These are phyloP conservation scores for Dolichotis patagonum DNA, from an alignment of 2,113 vertebrate genomes.

Conservation along the genomic window DNA sequence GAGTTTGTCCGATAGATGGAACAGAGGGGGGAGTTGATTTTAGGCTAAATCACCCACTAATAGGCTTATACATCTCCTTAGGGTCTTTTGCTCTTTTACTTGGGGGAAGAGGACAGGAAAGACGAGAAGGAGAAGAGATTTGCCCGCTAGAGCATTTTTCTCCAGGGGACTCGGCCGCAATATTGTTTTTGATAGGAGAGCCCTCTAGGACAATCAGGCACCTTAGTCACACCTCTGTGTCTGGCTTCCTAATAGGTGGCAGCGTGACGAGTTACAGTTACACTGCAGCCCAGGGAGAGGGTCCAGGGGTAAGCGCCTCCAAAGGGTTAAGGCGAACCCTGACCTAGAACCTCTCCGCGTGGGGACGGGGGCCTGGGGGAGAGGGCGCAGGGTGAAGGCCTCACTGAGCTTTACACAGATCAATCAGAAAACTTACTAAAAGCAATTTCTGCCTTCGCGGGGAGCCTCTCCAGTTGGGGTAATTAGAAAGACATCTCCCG, in stretches of 20 bases:
- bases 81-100: background rate
- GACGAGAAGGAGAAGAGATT: background rate
- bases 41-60: background rate
- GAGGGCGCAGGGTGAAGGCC: background rate
- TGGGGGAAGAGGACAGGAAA: background rate
- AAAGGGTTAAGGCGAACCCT: too few relatives aligned
- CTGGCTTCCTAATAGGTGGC: conserved; percentile 6
- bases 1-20: conserved; percentile 31
- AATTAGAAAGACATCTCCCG: background rate
- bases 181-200: background rate
- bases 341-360: too few relatives aligned
- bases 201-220: background rate
- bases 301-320: too few relatives aligned
- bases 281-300: too few relatives aligned
- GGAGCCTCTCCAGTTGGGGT: too few relatives aligned
- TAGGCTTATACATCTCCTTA: background rate
- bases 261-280: too few relatives aligned
- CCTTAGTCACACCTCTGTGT: background rate
- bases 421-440: background rate
- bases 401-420: background rate
- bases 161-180: conserved; percentile 22
- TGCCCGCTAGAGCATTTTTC: background rate
- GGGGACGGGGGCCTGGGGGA: background rate
- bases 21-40: background rate
- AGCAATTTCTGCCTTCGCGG: background rate